Conservation (phyloP, 1,140 invertebrate species). For the Euwallacea fornicatus region DNA sequence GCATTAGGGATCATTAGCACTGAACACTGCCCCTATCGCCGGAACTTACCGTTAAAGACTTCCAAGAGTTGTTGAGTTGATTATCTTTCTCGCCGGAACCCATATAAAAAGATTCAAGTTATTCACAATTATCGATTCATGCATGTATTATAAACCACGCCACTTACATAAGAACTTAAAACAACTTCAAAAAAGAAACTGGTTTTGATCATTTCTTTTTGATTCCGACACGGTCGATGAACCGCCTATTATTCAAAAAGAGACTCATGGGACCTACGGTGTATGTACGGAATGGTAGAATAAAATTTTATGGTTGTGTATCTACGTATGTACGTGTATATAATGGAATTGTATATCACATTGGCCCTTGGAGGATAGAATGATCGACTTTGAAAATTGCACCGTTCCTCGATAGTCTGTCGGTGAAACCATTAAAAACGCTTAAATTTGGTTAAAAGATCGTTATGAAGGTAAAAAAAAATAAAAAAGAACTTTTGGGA, state of each 20-base stretch:
- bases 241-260: conserved; percentile 6
- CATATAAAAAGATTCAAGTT: conserved; percentile 4
- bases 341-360: too few relatives aligned
- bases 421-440: too few relatives aligned
- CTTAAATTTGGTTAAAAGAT: too few relatives aligned
- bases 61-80: neutral
- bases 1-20: neutral
- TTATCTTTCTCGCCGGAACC: neutral
- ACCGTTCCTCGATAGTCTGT: too few relatives aligned
- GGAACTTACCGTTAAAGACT: neutral
- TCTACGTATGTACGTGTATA: too few relatives aligned
- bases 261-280: neutral
- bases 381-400: too few relatives aligned
- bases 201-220: conserved; percentile 19
- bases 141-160: conserved; percentile 6
- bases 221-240: conserved; percentile 13
- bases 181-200: conserved; percentile 3
- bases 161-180: conserved; percentile 16
- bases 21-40: neutral
- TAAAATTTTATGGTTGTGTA: too few relatives aligned
- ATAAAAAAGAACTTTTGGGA: too few relatives aligned
- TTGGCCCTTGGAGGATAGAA: too few relatives aligned
- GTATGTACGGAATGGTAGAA: too few relatives aligned
- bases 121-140: conserved; percentile 8
- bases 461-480: too few relatives aligned